Conservation (phyloP, 2,797 vertebrate species). For the Syngnathus acus region DNA sequence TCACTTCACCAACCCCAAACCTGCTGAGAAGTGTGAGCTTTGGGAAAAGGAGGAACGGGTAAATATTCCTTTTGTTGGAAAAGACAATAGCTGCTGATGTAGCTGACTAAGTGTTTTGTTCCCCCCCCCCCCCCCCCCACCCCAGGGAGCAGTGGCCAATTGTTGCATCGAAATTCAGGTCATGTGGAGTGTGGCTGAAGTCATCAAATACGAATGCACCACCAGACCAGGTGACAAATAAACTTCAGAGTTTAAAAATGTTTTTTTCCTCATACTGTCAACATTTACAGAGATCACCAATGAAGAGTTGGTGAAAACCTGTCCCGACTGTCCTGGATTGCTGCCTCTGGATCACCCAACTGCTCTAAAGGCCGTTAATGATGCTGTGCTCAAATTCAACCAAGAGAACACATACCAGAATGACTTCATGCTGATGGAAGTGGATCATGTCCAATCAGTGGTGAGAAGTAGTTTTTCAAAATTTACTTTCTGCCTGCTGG, state of each 20-base stretch:
- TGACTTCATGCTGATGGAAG: conserved; percentile 3
- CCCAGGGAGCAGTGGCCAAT: not conserved
- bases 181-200: not conserved
- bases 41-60: not conserved
- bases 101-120: not conserved
- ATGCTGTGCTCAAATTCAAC: conserved; percentile 3
- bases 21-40: not conserved
- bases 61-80: not conserved
- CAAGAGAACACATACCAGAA: not conserved
- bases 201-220: not conserved
- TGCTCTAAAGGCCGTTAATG: not conserved
- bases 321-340: not conserved
- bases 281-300: not conserved
- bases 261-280: not conserved
- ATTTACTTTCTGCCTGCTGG: too few relatives aligned
- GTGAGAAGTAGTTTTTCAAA: not conserved
- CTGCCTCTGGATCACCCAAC: not conserved
- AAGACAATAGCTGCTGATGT: not conserved
- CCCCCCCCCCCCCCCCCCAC: too few relatives aligned
- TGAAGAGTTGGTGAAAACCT: not conserved
- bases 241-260: too few relatives aligned
- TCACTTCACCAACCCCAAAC: conserved; percentile 5
- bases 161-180: not conserved
- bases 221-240: not conserved
- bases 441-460: not conserved